Percentiles rank a stretch among this genome's conserved stretches.
Evolutionary conservation across 2,797 vertebrate genomes (phyloP).

Genomic region (Spatula clypeata): DNA sequence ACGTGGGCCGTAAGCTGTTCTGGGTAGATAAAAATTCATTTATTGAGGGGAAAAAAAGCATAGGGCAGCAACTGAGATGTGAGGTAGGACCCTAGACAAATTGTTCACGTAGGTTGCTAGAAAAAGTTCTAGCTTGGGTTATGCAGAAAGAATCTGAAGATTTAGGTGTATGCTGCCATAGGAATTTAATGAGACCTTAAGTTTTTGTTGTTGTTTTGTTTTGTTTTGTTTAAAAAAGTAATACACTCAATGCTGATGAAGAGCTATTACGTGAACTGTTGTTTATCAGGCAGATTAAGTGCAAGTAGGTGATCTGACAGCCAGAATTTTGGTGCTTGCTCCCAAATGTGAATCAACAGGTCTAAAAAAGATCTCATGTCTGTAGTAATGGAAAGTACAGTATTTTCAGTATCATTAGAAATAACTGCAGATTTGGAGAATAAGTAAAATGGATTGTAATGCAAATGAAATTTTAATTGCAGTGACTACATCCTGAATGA

Average conservation of each 20-base stretch:
- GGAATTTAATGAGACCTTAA: not conserved
- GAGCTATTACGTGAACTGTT: not conserved
- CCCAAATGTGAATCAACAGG: not conserved
- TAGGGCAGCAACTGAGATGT: not conserved
- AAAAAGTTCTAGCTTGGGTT: not conserved
- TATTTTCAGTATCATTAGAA: constrained; percentile 5
- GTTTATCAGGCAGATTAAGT: not conserved
- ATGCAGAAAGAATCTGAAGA: not conserved
- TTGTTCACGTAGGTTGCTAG: not conserved
- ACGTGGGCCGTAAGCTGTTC: not conserved
- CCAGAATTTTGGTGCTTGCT: not conserved
- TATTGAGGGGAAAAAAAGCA: not conserved
- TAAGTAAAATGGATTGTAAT: not conserved
- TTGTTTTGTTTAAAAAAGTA: too few relatives aligned
- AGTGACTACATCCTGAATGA: not conserved
- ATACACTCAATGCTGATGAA: not conserved
- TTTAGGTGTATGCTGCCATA: not conserved
- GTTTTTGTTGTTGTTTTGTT: not conserved
- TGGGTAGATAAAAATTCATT: not conserved
- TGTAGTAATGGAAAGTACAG: not conserved
- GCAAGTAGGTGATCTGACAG: not conserved
- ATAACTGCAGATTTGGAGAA: not conserved
- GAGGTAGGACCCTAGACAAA: not conserved
- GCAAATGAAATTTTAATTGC: not conserved
- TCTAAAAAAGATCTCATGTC: not conserved